Base-by-base conservation (phyloP, 1,140 invertebrate species). In the Drosophila lowei region DNA sequence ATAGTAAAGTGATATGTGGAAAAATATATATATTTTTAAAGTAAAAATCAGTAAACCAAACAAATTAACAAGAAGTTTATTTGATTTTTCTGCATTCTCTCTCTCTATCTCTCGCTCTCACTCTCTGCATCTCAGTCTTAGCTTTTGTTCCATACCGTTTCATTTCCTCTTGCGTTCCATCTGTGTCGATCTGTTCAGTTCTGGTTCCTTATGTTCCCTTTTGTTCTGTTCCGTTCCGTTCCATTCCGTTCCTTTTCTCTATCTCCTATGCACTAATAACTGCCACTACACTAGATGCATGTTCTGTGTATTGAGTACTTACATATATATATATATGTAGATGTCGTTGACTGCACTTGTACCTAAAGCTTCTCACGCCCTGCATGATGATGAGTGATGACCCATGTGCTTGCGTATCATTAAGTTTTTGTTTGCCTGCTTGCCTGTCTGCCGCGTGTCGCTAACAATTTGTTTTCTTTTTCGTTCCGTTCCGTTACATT, bases 71-170 rank as follows among this genome's bases (percentile, higher is more conserved):
- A 61, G 34, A 50, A n/a, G 54, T 64, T 61, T 11, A 63, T 59
- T 64, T 79, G n/a, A 75, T 63, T 79, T 79, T 64, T 70, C 77
- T 79, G 64, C 77, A 74, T 79, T 75, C 52, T 74, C 23, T 67
- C 43, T 65, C 21, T 25, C 3, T 9, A 1, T 60, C n/a, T 44
- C 16, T 25, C 42, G 11, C 16, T 23, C n/a, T 60, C 43, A n/a
- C 8, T 57, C 21, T 52, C 44, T 52, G 25, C 70, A 34, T 61
- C 46, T 53, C 63, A 66, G 54, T 43, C 34, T 46, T 9, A 11
- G n/a, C 6, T 47, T 60, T 21, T 13, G 16, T 67, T 67, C 30
- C n/a, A 38, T 62, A 67, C 21, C 44, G 57, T 78, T 78, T 28
- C 34, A 41, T 65, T 66, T 77, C 28, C 53, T 49, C 25, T 65